Evolutionary conservation across 2,113 vertebrate genomes (phyloP), one percentile per base, ranked within the genome.

Genomic region (Oreochromis tanganicae): DNA sequence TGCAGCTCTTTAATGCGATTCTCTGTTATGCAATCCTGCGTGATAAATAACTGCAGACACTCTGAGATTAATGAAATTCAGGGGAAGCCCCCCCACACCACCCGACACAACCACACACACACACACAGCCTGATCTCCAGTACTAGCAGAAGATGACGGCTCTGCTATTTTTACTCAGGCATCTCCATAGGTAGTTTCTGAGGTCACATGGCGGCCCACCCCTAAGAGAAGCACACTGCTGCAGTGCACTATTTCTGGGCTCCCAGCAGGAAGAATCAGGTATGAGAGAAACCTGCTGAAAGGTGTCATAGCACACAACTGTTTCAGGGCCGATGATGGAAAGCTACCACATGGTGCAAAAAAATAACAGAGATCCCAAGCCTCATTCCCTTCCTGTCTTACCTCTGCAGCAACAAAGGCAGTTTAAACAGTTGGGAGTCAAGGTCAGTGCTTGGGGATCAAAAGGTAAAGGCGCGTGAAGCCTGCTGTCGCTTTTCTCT

Each of bases 231-330:
- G 48, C 89, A 84, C 82, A 56, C 80, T 89, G 89, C 91, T 91
- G 93, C 90, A 93, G 84, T 85, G 56, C 85, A 86, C 94, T 96
- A 95, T 95, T 96, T 95, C 91, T 91, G 89, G 90, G 82, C 57
- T 83, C 63, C 50, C 56, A 86, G 89, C 87, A 87, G 91, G 88
- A 92, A 32, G 84, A 94, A 94, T 92, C 95, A 92, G 95, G 94
- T 94, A 94, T 93, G 91, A 91, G 85, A 66, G 52, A 85, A 86
- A 82, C 88, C 88, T 89, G 91, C 91, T 87, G 89, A 91, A 93
- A 92, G 85, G 91, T 93, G 94, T 43, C 61, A 85, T 4, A 55
- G 54, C 84, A 57, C 85, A 83, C 79, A n/a, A 12, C 88, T 38
- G 88, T 61, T 88, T 83, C 50, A 32, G 50, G 48, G 48, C 61